Evolutionary conservation across 2,797 vertebrate species (phyloP).

Genomic region (Sebastes trivittatus): DNA sequence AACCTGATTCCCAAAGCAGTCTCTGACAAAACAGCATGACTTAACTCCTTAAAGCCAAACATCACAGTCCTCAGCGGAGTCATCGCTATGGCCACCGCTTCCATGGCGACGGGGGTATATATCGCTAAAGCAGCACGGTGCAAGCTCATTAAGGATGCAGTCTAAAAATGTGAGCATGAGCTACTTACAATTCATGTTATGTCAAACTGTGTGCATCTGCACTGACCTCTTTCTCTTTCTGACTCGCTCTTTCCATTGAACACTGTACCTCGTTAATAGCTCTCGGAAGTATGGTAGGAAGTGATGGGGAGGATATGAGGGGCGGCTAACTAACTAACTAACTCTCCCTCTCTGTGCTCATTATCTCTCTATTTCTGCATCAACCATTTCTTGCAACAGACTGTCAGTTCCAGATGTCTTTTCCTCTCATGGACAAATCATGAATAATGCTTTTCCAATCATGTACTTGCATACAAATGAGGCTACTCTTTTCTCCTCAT

Average conservation of each 20-base stretch:
- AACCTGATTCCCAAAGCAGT: background rate
- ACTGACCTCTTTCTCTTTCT: background rate
- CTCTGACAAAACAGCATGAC: background rate
- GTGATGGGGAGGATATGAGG: background rate
- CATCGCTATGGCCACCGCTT: background rate
- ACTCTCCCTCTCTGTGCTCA: background rate
- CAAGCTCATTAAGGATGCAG: slow-evolving; percentile 11
- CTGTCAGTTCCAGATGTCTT: background rate
- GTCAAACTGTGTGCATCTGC: slow-evolving; percentile 2
- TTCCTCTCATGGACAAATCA: background rate
- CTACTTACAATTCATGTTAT: slow-evolving; percentile 21
- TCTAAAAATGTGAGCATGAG: slow-evolving; percentile 17
- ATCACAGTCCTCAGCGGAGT: background rate
- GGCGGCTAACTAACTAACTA: background rate
- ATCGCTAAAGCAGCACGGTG: background rate
- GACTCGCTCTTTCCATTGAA: background rate
- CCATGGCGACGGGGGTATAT: slow-evolving; percentile 20
- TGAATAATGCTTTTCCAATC: background rate
- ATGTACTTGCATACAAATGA: background rate
- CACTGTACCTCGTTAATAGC: background rate
- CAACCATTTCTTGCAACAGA: background rate
- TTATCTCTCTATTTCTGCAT: background rate
- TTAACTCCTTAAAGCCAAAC: background rate
- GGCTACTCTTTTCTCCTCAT: background rate
- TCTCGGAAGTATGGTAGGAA: background rate